Percentiles rank a stretch among this genome's conserved stretches.
These are phyloP conservation scores for Heterodera schachtii DNA, from an alignment of 1,140 invertebrate genomes.

Conservation along the genomic window DNA sequence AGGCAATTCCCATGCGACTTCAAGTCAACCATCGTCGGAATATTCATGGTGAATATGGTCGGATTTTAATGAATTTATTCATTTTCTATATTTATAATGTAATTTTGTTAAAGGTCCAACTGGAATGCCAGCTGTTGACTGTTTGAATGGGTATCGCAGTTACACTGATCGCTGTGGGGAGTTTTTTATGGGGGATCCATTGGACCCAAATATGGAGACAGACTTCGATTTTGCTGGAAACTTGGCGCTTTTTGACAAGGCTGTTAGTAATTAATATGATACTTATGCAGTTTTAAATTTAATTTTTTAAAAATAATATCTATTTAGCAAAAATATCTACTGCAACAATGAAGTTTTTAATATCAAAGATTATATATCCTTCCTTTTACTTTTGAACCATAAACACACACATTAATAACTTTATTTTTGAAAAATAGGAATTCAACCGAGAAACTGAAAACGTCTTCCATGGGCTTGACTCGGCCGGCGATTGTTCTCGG, in stretches of 20 bases:
- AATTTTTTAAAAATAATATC: no score
- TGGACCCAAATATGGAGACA: slow-evolving; percentile 52
- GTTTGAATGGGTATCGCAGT: slow-evolving; percentile 54
- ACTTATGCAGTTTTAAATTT: no score
- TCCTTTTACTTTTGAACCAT: no score
- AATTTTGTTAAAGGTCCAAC: slow-evolving; percentile 48
- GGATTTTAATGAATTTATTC: background rate
- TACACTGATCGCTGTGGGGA: slow-evolving; percentile 24
- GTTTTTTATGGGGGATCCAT: slow-evolving; percentile 41
- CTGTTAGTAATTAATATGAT: slow-evolving; percentile 16
- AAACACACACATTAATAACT: no score
- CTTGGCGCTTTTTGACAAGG: slow-evolving; percentile 59
- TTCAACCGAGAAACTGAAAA: slow-evolving; percentile 21
- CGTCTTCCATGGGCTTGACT: slow-evolving; percentile 20
- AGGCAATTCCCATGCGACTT: slow-evolving; percentile 33
- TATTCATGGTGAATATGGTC: slow-evolving; percentile 11
- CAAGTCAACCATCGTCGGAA: slow-evolving; percentile 24
- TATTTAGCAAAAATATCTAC: no score
- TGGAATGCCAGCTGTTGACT: slow-evolving; percentile 51
- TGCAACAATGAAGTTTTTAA: no score
- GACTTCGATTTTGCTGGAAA: slow-evolving; percentile 61
- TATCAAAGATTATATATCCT: no score
- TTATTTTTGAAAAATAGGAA: background rate
- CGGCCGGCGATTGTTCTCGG: slow-evolving; percentile 12
- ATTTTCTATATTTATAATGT: slow-evolving; percentile 23